These are phyloP conservation scores for Hyppa rectilinea DNA, from an alignment of 2,888 invertebrate genomes.

Conservation along the genomic window DNA sequence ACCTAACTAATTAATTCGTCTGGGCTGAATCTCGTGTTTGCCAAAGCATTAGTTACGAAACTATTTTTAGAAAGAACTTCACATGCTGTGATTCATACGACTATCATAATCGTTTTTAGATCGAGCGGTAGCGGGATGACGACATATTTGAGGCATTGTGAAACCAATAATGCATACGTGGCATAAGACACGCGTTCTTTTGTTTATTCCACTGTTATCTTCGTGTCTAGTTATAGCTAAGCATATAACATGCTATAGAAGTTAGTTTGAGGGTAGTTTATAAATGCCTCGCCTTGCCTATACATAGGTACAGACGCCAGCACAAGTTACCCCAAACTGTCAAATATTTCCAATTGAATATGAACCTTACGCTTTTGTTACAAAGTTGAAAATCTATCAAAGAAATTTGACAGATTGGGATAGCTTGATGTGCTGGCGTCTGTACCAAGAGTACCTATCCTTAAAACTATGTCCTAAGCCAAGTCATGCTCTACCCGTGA, in stretches of 20 bases:
- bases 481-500: no score
- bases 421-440: no score
- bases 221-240: background rate
- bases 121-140: conserved; percentile 19
- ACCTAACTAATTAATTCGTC: conserved; percentile 12
- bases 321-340: no score
- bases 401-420: no score
- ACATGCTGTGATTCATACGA: conserved; percentile 25
- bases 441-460: no score
- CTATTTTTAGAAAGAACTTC: conserved; percentile 41
- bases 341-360: no score
- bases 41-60: conserved; percentile 30
- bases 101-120: conserved; percentile 13
- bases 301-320: no score
- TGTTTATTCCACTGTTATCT: background rate
- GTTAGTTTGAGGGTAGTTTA: background rate
- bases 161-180: conserved; percentile 20
- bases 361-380: no score
- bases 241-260: no score
- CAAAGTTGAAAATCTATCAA: no score
- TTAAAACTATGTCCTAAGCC: no score
- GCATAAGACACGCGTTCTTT: conserved; percentile 16
- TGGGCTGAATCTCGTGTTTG: conserved; percentile 33
- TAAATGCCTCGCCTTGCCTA: background rate
- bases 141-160: conserved; percentile 37